phyloP scores from a whole-genome alignment of 2,113 vertebrate species.

The Hirundichthys speculiger region DNA sequence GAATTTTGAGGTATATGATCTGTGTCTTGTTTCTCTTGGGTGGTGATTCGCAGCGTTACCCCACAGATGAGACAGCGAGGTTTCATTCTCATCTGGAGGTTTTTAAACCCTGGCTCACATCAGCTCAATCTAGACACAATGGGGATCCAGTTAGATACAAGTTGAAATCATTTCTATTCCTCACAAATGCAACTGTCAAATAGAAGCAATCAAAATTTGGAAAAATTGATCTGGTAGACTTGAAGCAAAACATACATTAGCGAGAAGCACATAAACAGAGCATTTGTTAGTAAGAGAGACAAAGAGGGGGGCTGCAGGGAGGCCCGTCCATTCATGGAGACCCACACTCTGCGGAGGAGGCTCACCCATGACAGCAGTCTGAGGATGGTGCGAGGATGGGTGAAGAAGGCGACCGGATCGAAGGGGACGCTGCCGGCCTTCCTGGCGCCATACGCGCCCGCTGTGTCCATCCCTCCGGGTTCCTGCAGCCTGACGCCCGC shows the following conservation, averaged over 20 bases:
- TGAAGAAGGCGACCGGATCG: constrained; percentile 76
- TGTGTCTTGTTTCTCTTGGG: not conserved
- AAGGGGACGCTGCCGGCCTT: constrained; percentile 69
- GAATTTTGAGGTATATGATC: not conserved
- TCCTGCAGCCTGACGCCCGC: constrained; percentile 33
- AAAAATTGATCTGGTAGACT: not conserved
- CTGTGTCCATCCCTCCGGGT: constrained; percentile 67
- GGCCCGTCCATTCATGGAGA: constrained; percentile 39
- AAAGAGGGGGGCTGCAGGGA: constrained; percentile 23
- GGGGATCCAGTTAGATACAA: constrained; percentile 31
- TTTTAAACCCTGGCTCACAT: constrained; percentile 7
- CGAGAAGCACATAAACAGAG: not conserved
- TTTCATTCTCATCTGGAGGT: constrained; percentile 12
- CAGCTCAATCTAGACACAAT: constrained; percentile 49
- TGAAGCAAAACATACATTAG: not conserved
- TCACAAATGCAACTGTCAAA: not conserved
- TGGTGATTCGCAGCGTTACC: constrained; percentile 46
- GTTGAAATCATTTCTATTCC: constrained; percentile 1
- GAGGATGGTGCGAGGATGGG: constrained; percentile 74
- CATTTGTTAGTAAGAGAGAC: not conserved
- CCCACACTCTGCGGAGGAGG: constrained; percentile 21
- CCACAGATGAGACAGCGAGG: constrained; percentile 9
- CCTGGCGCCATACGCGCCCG: constrained; percentile 65
- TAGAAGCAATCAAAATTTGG: not conserved
- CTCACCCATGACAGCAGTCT: constrained; percentile 76